Base-by-base conservation (phyloP, 2,888 invertebrate genomes). In the Gibbula magus region DNA sequence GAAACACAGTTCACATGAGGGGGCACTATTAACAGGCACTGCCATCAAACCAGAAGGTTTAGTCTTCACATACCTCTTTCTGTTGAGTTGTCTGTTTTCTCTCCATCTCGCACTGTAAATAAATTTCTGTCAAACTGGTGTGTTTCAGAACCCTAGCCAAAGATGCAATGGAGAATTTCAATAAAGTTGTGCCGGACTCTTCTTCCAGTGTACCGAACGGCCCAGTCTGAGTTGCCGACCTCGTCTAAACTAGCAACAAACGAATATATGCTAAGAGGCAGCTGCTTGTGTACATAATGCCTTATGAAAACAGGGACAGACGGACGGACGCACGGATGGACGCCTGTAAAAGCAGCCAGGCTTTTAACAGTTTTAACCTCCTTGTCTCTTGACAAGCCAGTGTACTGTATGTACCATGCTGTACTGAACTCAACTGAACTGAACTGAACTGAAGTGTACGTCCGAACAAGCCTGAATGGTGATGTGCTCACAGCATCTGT, bases 111-210 rank as follows among this genome's bases (percentile, higher is more conserved):
- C 45, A 18, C 29, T n/a, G 25, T 75, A 18, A 13, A 7, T 22
- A 51, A 67, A 75, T 29, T 52, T 45, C 54, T 32, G 22, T 20
- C 32, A 76, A 39, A 25, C 16, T 70, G 45, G 73, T 52, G 56
- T 54, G 32, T 85, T 88, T 67, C 87, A 89, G 89, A 83, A 82
- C 83, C 83, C 87, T 88, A 86, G 88, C 89, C 76, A 89, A 88
- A 85, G 89, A 89, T 77, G 85, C 87, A 18, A 80, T 88, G 83
- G 89, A 87, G 29, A 82, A 83, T 53, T 85, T 80, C 77, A 85
- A 89, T 53, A 67, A 79, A 75, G 67, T 79, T 54, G 61, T 80
- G 74, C 51, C 81, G 22, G 54, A 79, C 22, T 35, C 77, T 39
- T 77, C 81, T 70, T 45, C 77, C 80, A 80, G 79, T 83, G 75